Base-by-base conservation (phyloP, 2,797 vertebrate genomes). In the Sebastes flavidus region DNA sequence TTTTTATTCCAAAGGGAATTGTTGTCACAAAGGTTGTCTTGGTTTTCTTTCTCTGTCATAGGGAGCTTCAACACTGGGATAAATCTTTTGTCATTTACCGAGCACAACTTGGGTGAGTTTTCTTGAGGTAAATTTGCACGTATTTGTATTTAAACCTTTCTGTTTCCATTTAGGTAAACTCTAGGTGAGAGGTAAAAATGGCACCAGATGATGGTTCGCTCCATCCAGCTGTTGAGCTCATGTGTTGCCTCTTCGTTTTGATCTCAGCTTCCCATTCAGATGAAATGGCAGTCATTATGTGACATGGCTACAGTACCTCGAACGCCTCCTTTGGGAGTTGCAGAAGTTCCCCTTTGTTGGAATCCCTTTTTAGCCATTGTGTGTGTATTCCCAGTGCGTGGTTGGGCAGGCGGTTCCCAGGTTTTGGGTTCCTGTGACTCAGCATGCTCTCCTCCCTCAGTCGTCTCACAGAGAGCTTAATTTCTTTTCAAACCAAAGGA, bases 311-410 rank as follows among this genome's bases (percentile, higher is more conserved):
- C 93, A 94, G 93, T 93, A 89, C 92, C 89, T 91, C 49, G 16
- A 88, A 92, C 71, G 80, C 89, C 91, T 94, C 94, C 92, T 88
- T 75, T 84, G 93, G 91, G 93, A 95, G 69, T 83, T 77, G 89
- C 90, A 91, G 88, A 89, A 93, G 86, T 90, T 91, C 84, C 88
- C 91, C 87, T 90, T 94, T 94, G 89, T 96, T 93, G 90, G 86
- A 88, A 84, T 88, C 91, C 90, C 95, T 93, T 93, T 94, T 92
- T 95, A 92, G 91, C 87, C 92, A 92, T 96, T 96, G 91, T 96
- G 71, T 86, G 84, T 74, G 80, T 91, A 89, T 94, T 95, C 97
- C 95, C 92, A 87, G 90, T 91, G 87, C 89, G 73, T 88, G 87
- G 91, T 86, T 79, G 77, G 62, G 80, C 89, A 87, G 84, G 80